Conservation (phyloP, 1,140 invertebrate genomes). For the Caenorhabditis brenneri region DNA sequence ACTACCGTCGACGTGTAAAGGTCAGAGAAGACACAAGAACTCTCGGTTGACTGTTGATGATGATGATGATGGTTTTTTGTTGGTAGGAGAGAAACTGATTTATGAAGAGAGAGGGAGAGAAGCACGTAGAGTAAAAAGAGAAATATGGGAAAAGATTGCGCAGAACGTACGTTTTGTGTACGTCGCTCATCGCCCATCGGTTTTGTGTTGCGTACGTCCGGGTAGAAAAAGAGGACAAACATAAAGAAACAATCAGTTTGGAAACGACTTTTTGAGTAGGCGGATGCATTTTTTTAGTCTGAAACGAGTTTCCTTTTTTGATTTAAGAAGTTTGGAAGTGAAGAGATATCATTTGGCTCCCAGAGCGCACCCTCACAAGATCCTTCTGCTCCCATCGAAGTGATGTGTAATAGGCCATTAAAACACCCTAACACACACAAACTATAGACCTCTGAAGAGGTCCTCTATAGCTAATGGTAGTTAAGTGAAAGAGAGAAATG, state of each 20-base stretch:
- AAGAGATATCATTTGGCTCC: too few species aligned
- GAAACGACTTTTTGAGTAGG: constrained; percentile 23
- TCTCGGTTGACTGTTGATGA: not conserved
- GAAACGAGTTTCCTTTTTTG: not conserved
- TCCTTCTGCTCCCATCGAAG: not conserved
- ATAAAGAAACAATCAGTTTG: constrained; percentile 38
- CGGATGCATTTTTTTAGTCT: constrained; percentile 5
- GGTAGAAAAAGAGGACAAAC: constrained; percentile 20
- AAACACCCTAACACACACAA: constrained; percentile 20
- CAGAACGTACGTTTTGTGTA: constrained; percentile 40
- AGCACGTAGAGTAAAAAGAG: not conserved
- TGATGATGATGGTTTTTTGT: not conserved
- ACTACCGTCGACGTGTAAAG: constrained; percentile 14
- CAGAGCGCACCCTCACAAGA: not conserved
- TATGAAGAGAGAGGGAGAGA: constrained; percentile 6
- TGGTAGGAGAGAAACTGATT: not conserved
- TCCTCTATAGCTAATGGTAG: constrained; percentile 13
- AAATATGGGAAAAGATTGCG: not conserved
- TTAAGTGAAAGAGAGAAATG: constrained; percentile 12
- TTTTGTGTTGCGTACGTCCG: constrained; percentile 36
- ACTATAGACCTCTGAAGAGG: not conserved
- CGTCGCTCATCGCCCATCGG: not conserved
- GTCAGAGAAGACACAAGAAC: constrained; percentile 38
- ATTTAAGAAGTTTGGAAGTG: not conserved
- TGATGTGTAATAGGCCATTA: constrained; percentile 16